These are phyloP conservation scores for Physeter macrocephalus DNA, from an alignment of 2,113 vertebrate species.

Conservation along the genomic window DNA sequence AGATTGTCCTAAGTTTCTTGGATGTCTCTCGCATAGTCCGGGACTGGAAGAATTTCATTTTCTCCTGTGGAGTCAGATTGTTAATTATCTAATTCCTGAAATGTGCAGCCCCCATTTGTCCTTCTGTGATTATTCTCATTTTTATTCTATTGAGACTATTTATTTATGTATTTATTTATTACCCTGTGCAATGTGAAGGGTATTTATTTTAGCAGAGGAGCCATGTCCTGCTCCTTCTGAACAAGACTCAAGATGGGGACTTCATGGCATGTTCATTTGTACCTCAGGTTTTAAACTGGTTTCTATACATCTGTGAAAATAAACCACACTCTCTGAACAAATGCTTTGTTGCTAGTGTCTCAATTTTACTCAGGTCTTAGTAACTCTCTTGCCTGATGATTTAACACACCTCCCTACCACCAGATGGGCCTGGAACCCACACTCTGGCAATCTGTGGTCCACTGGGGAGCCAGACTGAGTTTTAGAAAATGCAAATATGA, in stretches of 20 bases:
- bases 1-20: not conserved
- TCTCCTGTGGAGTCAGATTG: not conserved
- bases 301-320: slow-evolving; percentile 39
- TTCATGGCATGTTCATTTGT: not conserved
- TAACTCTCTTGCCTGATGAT: not conserved
- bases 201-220: slow-evolving; percentile 54
- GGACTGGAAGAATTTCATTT: not conserved
- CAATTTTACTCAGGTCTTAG: not conserved
- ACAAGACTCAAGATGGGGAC: not conserved
- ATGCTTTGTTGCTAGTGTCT: not conserved
- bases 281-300: not conserved
- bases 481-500: not conserved
- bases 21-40: not conserved
- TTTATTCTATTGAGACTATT: slow-evolving; percentile 30
- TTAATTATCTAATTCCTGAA: not conserved
- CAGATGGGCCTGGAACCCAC: too few relatives aligned
- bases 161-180: slow-evolving; percentile 70
- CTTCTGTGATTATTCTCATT: not conserved
- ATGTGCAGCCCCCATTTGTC: not conserved
- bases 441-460: not conserved
- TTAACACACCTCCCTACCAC: not conserved
- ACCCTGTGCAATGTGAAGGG: not conserved
- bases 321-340: slow-evolving; percentile 38
- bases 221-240: not conserved
- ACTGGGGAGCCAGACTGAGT: not conserved